phyloP scores from a whole-genome alignment of 2,113 vertebrate species.

The Chaetorhynchus papuensis region DNA sequence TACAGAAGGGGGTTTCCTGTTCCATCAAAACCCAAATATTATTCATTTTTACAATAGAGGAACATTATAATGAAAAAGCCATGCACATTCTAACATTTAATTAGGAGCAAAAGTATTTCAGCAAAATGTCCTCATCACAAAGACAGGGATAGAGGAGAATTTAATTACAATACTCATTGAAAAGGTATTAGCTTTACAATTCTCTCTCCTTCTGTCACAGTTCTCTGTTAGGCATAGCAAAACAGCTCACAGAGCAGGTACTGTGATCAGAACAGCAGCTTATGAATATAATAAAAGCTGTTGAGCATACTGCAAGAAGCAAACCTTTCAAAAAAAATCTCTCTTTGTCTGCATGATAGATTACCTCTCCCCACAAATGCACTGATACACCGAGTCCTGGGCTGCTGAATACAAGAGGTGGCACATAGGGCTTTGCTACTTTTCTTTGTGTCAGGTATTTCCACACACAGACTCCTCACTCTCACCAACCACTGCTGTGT shows the following conservation, averaged over 20 bases:
- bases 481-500: not conserved
- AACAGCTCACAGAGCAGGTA: not conserved
- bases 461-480: not conserved
- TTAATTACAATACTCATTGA: not conserved
- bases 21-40: not conserved
- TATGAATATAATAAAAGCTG: not conserved
- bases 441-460: not conserved
- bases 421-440: rapidly evolving
- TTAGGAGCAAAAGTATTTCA: not conserved
- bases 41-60: not conserved
- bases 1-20: not conserved
- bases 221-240: not conserved
- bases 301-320: not conserved
- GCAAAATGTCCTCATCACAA: not conserved
- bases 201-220: not conserved
- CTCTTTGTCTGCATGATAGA: not conserved
- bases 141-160: not conserved
- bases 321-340: not conserved
- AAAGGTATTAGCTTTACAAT: not conserved
- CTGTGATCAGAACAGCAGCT: not conserved
- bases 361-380: not conserved
- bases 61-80: not conserved
- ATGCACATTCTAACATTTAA: not conserved
- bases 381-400: not conserved
- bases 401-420: not conserved